Conservation (phyloP, 2,797 vertebrate species). For the Phrynocephalus vlangalii region DNA sequence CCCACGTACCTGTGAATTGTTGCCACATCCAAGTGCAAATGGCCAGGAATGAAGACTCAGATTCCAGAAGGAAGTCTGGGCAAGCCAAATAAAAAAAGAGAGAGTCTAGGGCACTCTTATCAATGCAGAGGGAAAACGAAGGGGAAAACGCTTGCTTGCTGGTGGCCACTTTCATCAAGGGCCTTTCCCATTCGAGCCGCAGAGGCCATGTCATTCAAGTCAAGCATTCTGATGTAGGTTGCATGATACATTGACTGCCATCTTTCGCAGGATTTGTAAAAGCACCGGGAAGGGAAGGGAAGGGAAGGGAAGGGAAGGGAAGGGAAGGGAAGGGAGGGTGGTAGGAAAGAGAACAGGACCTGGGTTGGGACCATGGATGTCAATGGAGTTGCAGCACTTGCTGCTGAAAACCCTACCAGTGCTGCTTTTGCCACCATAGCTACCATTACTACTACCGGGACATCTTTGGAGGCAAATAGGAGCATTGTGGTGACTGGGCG, state of each 20-base stretch:
- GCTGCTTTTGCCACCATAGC: neutral
- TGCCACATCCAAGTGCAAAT: neutral
- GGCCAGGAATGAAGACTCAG: neutral
- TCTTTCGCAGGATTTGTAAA: neutral
- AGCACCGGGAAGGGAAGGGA: neutral
- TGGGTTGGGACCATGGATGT: neutral
- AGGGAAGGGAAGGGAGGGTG: too few species aligned
- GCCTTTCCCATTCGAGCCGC: neutral
- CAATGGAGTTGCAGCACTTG: neutral
- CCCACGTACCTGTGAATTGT: neutral
- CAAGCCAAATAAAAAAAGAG: neutral
- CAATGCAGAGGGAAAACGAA: neutral
- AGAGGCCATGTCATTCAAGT: neutral
- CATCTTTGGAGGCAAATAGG: neutral
- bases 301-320: too few species aligned
- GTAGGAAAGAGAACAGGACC: too few species aligned
- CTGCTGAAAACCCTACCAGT: neutral
- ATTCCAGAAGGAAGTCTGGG: neutral
- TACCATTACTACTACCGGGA: neutral
- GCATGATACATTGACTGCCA: neutral
- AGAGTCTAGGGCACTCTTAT: neutral
- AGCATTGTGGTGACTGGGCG: too few species aligned
- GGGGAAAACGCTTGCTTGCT: neutral
- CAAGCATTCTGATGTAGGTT: neutral
- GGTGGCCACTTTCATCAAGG: neutral